Percentiles rank a stretch among this genome's conserved stretches.
phyloP scores from a whole-genome alignment of 1,140 invertebrate species.

The Caenorhabditis latens region DNA sequence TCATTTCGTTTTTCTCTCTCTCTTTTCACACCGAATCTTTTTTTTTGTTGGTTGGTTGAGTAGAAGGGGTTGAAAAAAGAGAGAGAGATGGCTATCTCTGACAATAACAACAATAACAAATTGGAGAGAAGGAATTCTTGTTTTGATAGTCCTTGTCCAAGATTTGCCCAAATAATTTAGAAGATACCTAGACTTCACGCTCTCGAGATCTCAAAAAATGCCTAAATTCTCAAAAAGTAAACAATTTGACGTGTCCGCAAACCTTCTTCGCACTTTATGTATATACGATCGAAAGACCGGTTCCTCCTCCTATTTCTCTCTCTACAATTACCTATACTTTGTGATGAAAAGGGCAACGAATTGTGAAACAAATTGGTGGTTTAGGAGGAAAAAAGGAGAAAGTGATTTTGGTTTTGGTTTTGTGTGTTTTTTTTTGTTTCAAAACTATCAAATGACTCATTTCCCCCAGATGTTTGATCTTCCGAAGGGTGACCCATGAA shows the following conservation, averaged over 20 bases:
- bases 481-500: background rate
- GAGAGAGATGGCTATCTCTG: background rate
- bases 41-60: background rate
- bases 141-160: too few species aligned
- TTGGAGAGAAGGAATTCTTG: background rate
- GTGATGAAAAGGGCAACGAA: background rate
- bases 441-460: background rate
- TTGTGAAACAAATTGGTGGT: slow-evolving; percentile 27
- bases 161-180: too few species aligned
- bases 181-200: background rate
- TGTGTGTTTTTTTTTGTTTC: too few species aligned
- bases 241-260: slow-evolving; percentile 26
- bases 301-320: background rate
- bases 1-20: background rate
- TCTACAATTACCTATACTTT: slow-evolving; percentile 44
- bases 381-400: background rate
- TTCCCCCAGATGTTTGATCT: background rate
- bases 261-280: slow-evolving; percentile 30
- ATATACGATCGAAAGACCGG: slow-evolving; percentile 20
- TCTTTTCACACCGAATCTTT: slow-evolving; percentile 29
- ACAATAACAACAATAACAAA: background rate
- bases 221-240: slow-evolving; percentile 16
- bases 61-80: background rate
- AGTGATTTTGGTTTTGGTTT: background rate
- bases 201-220: background rate